Evolutionary conservation across 1,140 invertebrate species (phyloP).

Genomic region (Danaus plexippus): DNA sequence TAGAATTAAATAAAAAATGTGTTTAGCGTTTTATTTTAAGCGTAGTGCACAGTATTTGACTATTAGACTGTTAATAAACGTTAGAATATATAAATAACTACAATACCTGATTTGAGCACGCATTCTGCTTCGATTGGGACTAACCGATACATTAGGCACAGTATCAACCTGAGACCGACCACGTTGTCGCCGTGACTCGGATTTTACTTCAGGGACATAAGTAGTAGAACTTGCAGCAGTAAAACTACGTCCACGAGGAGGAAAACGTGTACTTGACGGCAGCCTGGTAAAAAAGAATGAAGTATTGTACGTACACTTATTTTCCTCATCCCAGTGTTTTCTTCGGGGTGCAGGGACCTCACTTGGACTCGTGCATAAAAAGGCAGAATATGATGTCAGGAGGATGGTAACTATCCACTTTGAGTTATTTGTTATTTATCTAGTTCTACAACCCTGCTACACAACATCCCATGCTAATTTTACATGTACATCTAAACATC

Average conservation of each 20-base stretch:
- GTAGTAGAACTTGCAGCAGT: conserved; percentile 54
- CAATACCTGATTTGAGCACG: conserved; percentile 65
- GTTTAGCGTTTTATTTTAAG: too few relatives aligned
- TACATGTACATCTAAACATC: conserved; percentile 8
- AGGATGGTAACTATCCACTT: conserved; percentile 7
- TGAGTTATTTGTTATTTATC: too few relatives aligned
- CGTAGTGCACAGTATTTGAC: too few relatives aligned
- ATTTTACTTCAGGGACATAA: conserved; percentile 45
- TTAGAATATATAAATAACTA: neutral
- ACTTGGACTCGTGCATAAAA: conserved; percentile 13
- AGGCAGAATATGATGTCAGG: conserved; percentile 12
- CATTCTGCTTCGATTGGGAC: conserved; percentile 63
- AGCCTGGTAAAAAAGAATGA: conserved; percentile 68
- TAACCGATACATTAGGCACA: conserved; percentile 63
- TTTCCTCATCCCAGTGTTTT: conserved; percentile 19
- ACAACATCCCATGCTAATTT: conserved; percentile 17
- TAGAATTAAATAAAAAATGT: too few relatives aligned
- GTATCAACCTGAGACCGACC: conserved; percentile 64
- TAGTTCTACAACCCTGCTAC: conserved; percentile 1
- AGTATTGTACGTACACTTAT: conserved; percentile 31
- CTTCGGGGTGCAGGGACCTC: conserved; percentile 24
- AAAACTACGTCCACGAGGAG: conserved; percentile 78
- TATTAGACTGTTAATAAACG: too few relatives aligned
- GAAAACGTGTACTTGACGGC: conserved; percentile 84
- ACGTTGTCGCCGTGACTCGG: conserved; percentile 60